A percentile compares a stretch with the other conserved stretches of the same genome.
Conservation (phyloP, 2,113 vertebrate species). For the Misgurnus anguillicaudatus region DNA sequence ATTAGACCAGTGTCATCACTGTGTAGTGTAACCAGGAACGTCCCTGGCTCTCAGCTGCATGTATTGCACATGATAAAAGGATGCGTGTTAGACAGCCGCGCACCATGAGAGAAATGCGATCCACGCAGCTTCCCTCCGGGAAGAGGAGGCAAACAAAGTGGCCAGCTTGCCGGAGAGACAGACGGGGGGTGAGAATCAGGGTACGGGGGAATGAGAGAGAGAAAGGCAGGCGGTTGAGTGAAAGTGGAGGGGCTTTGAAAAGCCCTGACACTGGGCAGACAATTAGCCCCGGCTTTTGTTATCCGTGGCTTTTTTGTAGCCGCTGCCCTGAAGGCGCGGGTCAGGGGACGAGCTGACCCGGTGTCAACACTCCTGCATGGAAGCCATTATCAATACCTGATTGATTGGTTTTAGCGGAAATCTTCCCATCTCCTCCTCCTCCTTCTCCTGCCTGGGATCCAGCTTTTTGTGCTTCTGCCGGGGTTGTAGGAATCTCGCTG, state of each 20-base stretch:
- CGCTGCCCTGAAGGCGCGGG: conserved; percentile 67
- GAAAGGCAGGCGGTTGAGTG: conserved; percentile 42
- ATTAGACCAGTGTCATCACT: too few relatives aligned
- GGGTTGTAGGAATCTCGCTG: conserved; percentile 35
- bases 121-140: conserved; percentile 15
- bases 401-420: conserved; percentile 83
- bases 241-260: conserved; percentile 69
- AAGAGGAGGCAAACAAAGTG: conserved; percentile 36
- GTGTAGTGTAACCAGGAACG: background rate
- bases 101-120: conserved; percentile 41
- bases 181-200: conserved; percentile 28
- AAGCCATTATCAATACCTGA: conserved; percentile 80
- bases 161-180: conserved; percentile 6
- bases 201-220: conserved; percentile 9
- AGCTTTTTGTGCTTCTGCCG: conserved; percentile 67
- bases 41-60: conserved; percentile 2
- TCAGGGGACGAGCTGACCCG: conserved; percentile 80
- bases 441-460: conserved; percentile 58
- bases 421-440: conserved; percentile 69
- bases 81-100: conserved; percentile 19
- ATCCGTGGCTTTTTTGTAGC: conserved; percentile 74
- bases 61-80: conserved; percentile 25
- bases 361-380: conserved; percentile 78
- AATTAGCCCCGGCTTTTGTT: conserved; percentile 77
- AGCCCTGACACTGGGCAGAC: conserved; percentile 77